These are phyloP conservation scores for Neosilurus hyrtlii DNA, from an alignment of 2,797 vertebrate genomes.

Conservation along the genomic window DNA sequence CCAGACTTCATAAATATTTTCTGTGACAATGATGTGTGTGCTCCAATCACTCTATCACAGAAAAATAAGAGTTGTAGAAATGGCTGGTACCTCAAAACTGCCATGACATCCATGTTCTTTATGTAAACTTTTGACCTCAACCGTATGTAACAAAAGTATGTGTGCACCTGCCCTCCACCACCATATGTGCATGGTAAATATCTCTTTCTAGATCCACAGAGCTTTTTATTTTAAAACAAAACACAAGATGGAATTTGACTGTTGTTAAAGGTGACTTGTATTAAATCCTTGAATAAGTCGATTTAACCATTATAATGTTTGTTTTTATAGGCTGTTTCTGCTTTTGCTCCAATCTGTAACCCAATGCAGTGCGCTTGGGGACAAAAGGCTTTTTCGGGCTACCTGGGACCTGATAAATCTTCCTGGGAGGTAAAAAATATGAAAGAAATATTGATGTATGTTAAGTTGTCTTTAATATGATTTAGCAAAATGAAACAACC, in stretches of 20 bases:
- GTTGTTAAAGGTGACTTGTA: not conserved
- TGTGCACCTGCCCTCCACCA: not conserved
- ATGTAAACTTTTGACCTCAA: no score
- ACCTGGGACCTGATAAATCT: slow-evolving; percentile 83
- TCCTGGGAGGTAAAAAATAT: slow-evolving; percentile 85
- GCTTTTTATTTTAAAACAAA: not conserved
- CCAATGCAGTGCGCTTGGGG: slow-evolving; percentile 92
- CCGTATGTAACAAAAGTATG: not conserved
- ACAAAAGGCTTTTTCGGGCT: slow-evolving; percentile 90
- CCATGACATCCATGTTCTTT: no score
- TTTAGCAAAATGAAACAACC: no score
- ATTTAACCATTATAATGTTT: not conserved
- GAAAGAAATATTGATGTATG: not conserved
- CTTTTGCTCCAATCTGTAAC: slow-evolving; percentile 95
- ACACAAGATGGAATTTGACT: not conserved
- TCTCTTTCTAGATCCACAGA: not conserved
- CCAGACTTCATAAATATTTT: no score
- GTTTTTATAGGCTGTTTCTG: slow-evolving; percentile 83
- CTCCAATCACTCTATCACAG: no score
- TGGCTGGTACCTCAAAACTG: no score
- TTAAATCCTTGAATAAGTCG: not conserved
- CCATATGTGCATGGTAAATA: not conserved
- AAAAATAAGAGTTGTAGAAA: no score
- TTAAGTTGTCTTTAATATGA: not conserved
- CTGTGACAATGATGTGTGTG: no score